A percentile compares a stretch with the other conserved stretches of the same genome.
These are phyloP conservation scores for Percina caprodes DNA, from an alignment of 2,113 vertebrate genomes.

Conservation along the genomic window DNA sequence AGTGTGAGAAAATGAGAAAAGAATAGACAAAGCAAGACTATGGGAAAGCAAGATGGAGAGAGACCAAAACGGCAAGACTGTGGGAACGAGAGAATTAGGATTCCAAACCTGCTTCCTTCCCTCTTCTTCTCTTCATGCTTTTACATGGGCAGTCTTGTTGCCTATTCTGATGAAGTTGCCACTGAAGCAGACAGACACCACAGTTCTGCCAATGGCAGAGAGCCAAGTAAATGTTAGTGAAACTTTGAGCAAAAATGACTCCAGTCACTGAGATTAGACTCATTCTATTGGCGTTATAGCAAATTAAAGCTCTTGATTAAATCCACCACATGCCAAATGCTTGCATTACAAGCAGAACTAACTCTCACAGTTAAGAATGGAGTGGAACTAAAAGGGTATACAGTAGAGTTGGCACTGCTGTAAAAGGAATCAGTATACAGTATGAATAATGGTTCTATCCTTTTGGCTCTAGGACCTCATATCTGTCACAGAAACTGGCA, in stretches of 20 bases:
- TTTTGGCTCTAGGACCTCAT: background rate
- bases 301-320: conserved; percentile 27
- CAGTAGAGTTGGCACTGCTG: conserved; percentile 14
- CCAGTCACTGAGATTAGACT: conserved; percentile 31
- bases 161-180: conserved; percentile 22
- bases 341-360: conserved; percentile 1
- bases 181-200: conserved; percentile 36
- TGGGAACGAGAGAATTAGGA: conserved; percentile 70
- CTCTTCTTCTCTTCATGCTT: conserved; percentile 19
- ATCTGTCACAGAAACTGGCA: conserved; percentile 15
- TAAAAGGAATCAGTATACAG: conserved; percentile 35
- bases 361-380: conserved; percentile 18
- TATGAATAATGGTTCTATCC: conserved; percentile 6
- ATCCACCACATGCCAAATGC: conserved; percentile 6
- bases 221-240: conserved; percentile 31
- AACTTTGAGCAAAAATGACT: conserved; percentile 28
- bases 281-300: conserved; percentile 21
- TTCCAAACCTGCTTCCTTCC: conserved; percentile 46
- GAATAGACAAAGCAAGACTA: conserved; percentile 39
- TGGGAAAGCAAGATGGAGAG: conserved; percentile 56
- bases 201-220: conserved; percentile 26
- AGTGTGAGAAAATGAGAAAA: conserved; percentile 39
- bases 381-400: conserved; percentile 17
- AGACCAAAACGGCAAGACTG: conserved; percentile 45
- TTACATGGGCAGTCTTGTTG: conserved; percentile 6